Conservation (phyloP, 2,113 vertebrate genomes). For the Stigmatopora argus region DNA sequence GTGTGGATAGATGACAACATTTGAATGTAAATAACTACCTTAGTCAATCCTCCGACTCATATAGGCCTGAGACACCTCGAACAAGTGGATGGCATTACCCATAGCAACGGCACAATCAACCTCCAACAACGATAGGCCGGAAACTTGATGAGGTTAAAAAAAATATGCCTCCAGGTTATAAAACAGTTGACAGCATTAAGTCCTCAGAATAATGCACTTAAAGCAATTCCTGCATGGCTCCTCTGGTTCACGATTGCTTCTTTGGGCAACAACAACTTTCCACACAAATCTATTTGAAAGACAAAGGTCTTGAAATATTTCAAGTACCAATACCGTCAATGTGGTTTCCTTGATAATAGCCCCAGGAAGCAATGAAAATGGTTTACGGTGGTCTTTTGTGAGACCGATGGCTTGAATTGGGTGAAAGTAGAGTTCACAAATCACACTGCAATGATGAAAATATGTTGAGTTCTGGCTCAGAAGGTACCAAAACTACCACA, state of each 20-base stretch:
- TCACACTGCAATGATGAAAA: not conserved
- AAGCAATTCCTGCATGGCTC: not conserved
- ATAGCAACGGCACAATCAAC: conserved; percentile 46
- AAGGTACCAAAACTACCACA: too few relatives aligned
- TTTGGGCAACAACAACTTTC: conserved; percentile 11
- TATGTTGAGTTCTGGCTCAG: not conserved
- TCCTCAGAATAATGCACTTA: conserved; percentile 1
- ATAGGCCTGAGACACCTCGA: conserved; percentile 15
- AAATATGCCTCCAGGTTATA: conserved; percentile 1
- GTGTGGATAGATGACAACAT: conserved; percentile 54
- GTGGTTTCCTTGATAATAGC: conserved; percentile 24
- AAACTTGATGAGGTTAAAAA: conserved; percentile 19
- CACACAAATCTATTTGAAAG: conserved; percentile 7
- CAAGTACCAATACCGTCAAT: conserved; percentile 6
- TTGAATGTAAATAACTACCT: conserved; percentile 53
- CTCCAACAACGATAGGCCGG: conserved; percentile 28
- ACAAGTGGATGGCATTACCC: conserved; percentile 17
- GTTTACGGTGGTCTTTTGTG: not conserved
- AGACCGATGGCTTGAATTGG: not conserved
- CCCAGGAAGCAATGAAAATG: conserved; percentile 2
- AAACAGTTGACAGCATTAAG: conserved; percentile 4
- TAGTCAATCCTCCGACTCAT: conserved; percentile 21
- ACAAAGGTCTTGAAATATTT: not conserved
- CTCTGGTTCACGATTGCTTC: not conserved
- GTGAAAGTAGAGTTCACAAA: not conserved